Conservation (phyloP, 1,140 invertebrate species). For the Leptinotarsa undecemlineata region DNA sequence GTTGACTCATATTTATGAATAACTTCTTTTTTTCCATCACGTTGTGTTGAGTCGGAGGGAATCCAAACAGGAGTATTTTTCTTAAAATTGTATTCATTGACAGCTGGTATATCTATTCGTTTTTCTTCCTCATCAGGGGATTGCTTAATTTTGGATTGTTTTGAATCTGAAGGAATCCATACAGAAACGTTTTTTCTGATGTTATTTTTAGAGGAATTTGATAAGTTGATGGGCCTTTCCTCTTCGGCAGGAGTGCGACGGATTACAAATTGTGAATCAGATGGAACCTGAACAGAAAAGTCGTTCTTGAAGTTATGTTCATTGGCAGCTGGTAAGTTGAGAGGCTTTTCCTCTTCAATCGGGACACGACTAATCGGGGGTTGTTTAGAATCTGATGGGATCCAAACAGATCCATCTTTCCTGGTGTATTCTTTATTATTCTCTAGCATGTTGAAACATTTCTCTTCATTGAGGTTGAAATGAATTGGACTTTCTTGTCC, state of each 20-base stretch:
- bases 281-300: neutral
- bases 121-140: no score
- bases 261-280: neutral
- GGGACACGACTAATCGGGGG: neutral
- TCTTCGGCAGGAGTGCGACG: neutral
- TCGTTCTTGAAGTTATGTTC: neutral
- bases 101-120: no score
- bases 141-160: no score
- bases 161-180: neutral
- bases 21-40: no score
- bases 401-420: neutral
- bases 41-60: no score
- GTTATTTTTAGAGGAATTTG: neutral
- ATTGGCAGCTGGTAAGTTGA: neutral
- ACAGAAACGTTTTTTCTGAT: neutral
- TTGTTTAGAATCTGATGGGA: neutral
- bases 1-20: no score
- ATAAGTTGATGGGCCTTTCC: neutral
- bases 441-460: no score
- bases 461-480: no score
- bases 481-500: no score
- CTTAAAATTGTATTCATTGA: neutral
- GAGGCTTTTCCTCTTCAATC: neutral
- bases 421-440: neutral
- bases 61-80: neutral